Base-by-base conservation (phyloP, 2,888 invertebrate species). In the Teleiodes luculella region DNA sequence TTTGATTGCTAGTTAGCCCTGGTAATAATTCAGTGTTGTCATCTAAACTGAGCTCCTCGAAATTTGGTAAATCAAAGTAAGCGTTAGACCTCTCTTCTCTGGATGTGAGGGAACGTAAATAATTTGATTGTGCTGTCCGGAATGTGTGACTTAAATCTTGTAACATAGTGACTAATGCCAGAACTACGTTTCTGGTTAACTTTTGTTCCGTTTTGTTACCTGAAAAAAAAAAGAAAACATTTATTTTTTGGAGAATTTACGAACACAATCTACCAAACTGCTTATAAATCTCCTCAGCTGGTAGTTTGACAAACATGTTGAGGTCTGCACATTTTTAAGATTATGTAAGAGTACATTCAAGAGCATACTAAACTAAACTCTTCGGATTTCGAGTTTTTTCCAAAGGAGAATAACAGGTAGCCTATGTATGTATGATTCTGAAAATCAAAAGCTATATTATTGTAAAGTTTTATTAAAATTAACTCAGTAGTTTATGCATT, bases 31-130 rank as follows among this genome's bases (percentile, higher is more conserved):
- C 87, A 14, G 75, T 72, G 47, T 80, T 76, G 62, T 90, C 92
- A 56, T 90, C 90, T 30, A 92, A 67, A 57, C 91, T 92, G 0
- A 92, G 82, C 52, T 91, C 92, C 36, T 91, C 92, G 51, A 92
- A 91, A 65, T 92, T 91, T 0, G 91, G 91, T 1, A 93, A 86
- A 64, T 95, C 95, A 78, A 98, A 97, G 85, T 95, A 97, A 36
- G 95, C 94, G 68, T 95, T 95, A 1, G 97, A 97, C 52, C 97
- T 91, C 71, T 98, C 97, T 77, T 98, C 98, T 62, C 98, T 91
- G 0, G 95, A 95, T 58, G 97, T 96, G 0, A 99, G 87, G 66
- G 97, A 96, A 73, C 94, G 93, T 55, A 98, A 88, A 78, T 98
- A 98, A 61, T 92, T 92, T 61, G 95, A 96, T 77, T 98, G 98